Evolutionary conservation across 2,113 vertebrate genomes (phyloP).

Genomic region (Indri indri): DNA sequence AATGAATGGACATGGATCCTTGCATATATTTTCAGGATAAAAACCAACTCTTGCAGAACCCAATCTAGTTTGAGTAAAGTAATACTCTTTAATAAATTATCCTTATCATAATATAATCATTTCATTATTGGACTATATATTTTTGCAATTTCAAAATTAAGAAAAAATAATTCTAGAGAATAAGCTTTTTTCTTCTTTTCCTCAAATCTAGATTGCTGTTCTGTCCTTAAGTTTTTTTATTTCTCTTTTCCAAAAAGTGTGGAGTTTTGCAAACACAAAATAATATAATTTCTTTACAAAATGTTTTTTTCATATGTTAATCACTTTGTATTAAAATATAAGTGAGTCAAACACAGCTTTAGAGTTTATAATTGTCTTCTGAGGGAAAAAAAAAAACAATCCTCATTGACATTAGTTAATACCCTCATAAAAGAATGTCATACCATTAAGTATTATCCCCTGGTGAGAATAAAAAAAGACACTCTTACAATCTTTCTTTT

Average conservation of each 20-base stretch:
- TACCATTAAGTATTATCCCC: constrained; percentile 69
- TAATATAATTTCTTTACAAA: constrained; percentile 38
- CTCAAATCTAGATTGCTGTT: neutral
- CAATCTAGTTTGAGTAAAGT: neutral
- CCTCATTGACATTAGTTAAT: constrained; percentile 70
- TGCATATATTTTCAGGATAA: neutral
- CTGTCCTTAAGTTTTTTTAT: neutral
- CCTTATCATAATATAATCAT: neutral
- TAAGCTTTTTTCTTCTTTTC: neutral
- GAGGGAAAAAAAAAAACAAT: constrained; percentile 43
- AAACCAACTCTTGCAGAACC: neutral
- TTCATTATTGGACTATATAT: neutral
- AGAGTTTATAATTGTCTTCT: constrained; percentile 49
- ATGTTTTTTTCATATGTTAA: constrained; percentile 58
- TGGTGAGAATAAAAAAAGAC: constrained; percentile 64
- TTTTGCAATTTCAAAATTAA: neutral
- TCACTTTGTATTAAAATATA: constrained; percentile 64
- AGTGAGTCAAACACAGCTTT: constrained; percentile 52
- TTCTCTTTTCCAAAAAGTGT: constrained; percentile 12
- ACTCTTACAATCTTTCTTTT: constrained; percentile 61
- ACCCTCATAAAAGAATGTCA: constrained; percentile 63
- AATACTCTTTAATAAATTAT: neutral
- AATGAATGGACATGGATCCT: neutral
- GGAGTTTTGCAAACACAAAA: neutral
- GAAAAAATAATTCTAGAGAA: neutral